Evolutionary conservation across 2,113 vertebrate species (phyloP).

Genomic region (Embiotoca jacksoni): DNA sequence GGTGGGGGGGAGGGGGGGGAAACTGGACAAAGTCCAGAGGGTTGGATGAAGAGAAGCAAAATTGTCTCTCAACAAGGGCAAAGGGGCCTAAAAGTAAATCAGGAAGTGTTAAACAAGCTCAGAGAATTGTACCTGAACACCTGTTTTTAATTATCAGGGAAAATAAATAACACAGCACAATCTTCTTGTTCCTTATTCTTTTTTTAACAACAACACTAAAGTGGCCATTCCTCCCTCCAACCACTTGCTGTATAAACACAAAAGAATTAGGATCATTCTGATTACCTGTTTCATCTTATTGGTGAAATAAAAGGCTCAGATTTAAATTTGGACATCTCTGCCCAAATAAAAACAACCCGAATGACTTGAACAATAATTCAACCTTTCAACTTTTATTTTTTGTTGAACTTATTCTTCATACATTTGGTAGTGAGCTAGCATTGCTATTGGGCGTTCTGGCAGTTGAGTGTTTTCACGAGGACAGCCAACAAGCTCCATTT

Average conservation of each 20-base stretch:
- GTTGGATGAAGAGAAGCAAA: slow-evolving; percentile 54
- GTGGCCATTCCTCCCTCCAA: slow-evolving; percentile 10
- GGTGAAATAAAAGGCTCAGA: background rate
- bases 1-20: slow-evolving; percentile 4
- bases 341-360: no score
- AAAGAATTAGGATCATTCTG: background rate
- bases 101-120: slow-evolving; percentile 61
- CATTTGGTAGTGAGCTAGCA: no score
- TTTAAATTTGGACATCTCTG: no score
- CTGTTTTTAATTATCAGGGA: slow-evolving; percentile 67
- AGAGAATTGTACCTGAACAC: slow-evolving; percentile 66
- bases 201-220: slow-evolving; percentile 1
- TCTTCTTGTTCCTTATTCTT: slow-evolving; percentile 11
- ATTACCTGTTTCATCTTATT: background rate
- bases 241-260: background rate
- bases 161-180: slow-evolving; percentile 47
- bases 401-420: no score
- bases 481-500: no score
- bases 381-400: no score
- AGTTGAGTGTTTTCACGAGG: no score
- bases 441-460: no score
- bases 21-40: slow-evolving; percentile 59
- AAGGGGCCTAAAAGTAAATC: slow-evolving; percentile 40
- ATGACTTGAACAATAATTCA: no score
- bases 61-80: slow-evolving; percentile 63